Evolutionary conservation across 2,888 invertebrate species (phyloP), one percentile per base, ranked within the genome.

Genomic region (Ophion slaviceki): DNA sequence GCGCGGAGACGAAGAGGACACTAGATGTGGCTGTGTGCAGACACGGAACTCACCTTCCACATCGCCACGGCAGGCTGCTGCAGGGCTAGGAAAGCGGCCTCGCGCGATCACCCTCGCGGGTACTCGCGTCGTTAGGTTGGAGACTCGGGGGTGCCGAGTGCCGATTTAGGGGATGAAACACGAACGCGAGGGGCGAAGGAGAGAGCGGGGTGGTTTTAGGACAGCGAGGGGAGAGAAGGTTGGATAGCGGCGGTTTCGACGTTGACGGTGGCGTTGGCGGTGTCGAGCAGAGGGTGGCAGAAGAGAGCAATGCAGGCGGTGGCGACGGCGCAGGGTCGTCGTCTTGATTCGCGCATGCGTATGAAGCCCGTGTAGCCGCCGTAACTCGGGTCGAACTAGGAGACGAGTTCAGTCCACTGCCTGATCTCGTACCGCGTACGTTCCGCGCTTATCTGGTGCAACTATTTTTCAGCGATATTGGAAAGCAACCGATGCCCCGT

Each of bases 331-430:
- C 91, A 92, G 88, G 90, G 89, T 88, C 90, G 89, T 88, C 88
- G 82, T 85, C 84, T 80, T 87, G 87, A 86, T 84, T 84, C 75
- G 91, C 93, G 93, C 93, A 92, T 93, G 93, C 93, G 93, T 90
- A 62, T 20, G 17, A 14, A 14, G 17, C 17, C 53, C 5, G 40
- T 64, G 47, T 68, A 67, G 80, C 77, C 83, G 80, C 91, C 90
- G 92, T 90, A 89, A 92, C 91, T 92, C 89, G 93, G 93, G 93
- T 93, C 93, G 93, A 93, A 93, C 91, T 91, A 90, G 90, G 87
- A 87, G 84, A 77, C 83, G 80, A 86, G 82, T 83, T 86, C 83
- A 94, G 94, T 94, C 92, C 92, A 93, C 92, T 92, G 92, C 90
- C 92, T 91, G 92, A 92, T 91, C 92, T 91, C 91, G 90, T 89